These are phyloP conservation scores for Lipotes vexillifer DNA, from an alignment of 2,113 vertebrate species.

Conservation along the genomic window DNA sequence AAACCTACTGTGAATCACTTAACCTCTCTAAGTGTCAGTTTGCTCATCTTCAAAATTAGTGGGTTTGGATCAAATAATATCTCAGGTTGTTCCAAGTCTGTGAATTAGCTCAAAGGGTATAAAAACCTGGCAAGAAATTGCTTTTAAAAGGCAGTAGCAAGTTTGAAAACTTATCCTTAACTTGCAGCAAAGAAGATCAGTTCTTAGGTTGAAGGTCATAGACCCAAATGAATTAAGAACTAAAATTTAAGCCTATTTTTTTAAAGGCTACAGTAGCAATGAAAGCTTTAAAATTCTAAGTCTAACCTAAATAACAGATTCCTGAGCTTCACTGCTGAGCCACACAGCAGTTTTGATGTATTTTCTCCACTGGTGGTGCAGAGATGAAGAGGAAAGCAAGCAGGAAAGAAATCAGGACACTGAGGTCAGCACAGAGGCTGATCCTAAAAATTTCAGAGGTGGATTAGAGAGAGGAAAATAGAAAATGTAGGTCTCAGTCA, in stretches of 20 bases:
- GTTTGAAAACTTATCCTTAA: background rate
- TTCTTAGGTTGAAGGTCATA: background rate
- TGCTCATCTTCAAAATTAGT: constrained; percentile 5
- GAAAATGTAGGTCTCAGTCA: background rate
- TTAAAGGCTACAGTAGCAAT: background rate
- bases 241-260: constrained; percentile 26
- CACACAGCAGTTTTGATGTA: background rate
- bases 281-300: constrained; percentile 5
- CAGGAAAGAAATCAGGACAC: constrained; percentile 17
- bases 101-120: background rate
- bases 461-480: background rate
- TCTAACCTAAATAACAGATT: background rate
- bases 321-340: background rate
- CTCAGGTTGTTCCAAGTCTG: background rate
- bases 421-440: background rate
- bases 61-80: background rate
- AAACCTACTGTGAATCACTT: background rate
- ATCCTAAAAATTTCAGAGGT: background rate
- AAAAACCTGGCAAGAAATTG: background rate
- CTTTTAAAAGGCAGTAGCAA: constrained; percentile 17
- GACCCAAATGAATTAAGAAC: background rate
- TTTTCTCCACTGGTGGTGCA: background rate
- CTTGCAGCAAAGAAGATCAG: background rate
- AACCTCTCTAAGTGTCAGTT: background rate
- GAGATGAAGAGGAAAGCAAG: background rate